Base-by-base conservation (phyloP, 2,888 invertebrate species). In the Dione vanillae region DNA sequence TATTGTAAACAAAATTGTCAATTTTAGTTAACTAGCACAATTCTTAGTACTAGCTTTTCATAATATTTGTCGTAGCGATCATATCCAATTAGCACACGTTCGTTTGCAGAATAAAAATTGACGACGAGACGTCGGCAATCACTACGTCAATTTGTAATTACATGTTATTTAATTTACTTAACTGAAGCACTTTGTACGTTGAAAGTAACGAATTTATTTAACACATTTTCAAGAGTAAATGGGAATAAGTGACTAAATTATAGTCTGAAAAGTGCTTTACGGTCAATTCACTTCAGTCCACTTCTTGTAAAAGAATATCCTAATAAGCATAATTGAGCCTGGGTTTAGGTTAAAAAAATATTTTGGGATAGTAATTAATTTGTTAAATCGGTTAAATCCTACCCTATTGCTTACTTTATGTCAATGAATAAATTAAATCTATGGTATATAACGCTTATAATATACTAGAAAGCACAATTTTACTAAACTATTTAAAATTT, bases 151-250 rank as follows among this genome's bases (percentile, higher is more conserved):
- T 41, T 27, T 45, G 59, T 45, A 58, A 58, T 58, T 20, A 45
- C n/a, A 27, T 0, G n/a, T n/a, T 59, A 59, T 61, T 54, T 45
- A 45, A 61, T 61, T 61, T 61, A n/a, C 41, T 59, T 41, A 43
- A 20, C 41, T 20, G 20, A 59, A 59, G 20, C 59, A n/a, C 41
- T 27, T 5, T 27, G 58, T 20, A 41, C 19, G 16, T 16, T 37
- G 37, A 9, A 14, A 20, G 59, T 43, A 41, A 59, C n/a, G 43
- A n/a, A n/a, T 61, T 61, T 45, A 61, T 27, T 61, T 61, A 20
- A 43, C 14, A 41, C 14, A 59, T 40, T 59, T 14, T 20, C 0
- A 45, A 61, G 20, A 45, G 41, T 11, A 54, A 10, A 37, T 10
- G 16, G 1, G 16, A 54, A 16, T 54, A 54, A 11, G 16, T 7